A percentile compares a stretch with the other conserved stretches of the same genome.
phyloP scores from a whole-genome alignment of 2,888 invertebrate genomes.

The Ceramica pisi region DNA sequence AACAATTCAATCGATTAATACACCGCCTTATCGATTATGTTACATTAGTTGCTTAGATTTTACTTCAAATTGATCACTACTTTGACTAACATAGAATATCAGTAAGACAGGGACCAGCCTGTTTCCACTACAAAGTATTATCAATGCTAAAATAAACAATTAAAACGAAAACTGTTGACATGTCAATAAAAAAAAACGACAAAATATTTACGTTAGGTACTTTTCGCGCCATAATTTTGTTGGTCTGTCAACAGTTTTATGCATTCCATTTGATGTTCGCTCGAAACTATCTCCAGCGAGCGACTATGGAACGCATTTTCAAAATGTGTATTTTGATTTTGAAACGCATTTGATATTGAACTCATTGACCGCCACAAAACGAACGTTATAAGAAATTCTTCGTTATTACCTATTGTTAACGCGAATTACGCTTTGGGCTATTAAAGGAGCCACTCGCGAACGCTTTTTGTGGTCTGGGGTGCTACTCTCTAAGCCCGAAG shows the following conservation, averaged over 20 bases:
- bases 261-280: slow-evolving; percentile 30
- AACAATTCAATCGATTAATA: slow-evolving; percentile 88
- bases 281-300: slow-evolving; percentile 54
- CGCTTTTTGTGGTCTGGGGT: background rate
- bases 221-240: slow-evolving; percentile 22
- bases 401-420: background rate
- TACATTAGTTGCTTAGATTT: slow-evolving; percentile 71
- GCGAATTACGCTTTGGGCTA: background rate
- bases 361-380: slow-evolving; percentile 10
- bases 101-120: slow-evolving; percentile 87
- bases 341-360: background rate
- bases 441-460: background rate
- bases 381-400: background rate
- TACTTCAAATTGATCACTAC: slow-evolving; percentile 71
- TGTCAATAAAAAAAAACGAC: slow-evolving; percentile 33
- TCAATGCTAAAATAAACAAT: slow-evolving; percentile 58
- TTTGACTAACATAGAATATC: slow-evolving; percentile 78
- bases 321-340: slow-evolving; percentile 27
- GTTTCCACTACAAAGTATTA: slow-evolving; percentile 75
- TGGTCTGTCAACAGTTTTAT: slow-evolving; percentile 38
- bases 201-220: background rate
- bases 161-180: slow-evolving; percentile 45
- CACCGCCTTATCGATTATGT: slow-evolving; percentile 74
- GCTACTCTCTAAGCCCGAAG: no score
- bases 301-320: slow-evolving; percentile 32